A percentile compares a stretch with the other conserved stretches of the same genome.
Conservation (phyloP, 2,113 vertebrate genomes). For the Sinocyclocheilus grahami region DNA sequence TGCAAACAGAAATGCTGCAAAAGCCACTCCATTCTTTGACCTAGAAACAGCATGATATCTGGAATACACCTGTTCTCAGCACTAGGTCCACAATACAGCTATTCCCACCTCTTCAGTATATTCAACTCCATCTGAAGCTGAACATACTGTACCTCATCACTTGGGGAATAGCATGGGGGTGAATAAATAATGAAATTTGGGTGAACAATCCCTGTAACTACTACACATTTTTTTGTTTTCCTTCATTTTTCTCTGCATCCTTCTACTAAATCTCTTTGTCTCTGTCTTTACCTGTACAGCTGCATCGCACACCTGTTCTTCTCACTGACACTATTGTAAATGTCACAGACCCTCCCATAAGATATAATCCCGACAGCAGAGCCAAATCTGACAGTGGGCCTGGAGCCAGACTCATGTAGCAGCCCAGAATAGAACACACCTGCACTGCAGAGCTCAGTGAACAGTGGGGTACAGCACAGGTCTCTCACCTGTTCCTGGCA, state of each 20-base stretch:
- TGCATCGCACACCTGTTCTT: conserved; percentile 37
- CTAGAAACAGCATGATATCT: not conserved
- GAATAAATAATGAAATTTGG: not conserved
- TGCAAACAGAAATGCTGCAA: not conserved
- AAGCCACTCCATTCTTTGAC: not conserved
- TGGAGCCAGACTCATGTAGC: conserved; percentile 2
- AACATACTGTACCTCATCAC: not conserved
- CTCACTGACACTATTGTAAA: conserved; percentile 17
- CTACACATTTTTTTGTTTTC: not conserved
- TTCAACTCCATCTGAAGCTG: not conserved
- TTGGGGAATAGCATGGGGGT: not conserved
- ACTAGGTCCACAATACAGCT: not conserved
- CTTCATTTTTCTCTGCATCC: not conserved
- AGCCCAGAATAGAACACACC: conserved; percentile 35
- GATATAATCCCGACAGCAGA: not conserved
- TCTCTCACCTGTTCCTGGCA: conserved; percentile 18
- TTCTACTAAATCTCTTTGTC: not conserved
- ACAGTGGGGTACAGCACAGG: conserved; percentile 13
- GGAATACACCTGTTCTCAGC: not conserved
- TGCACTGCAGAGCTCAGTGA: conserved; percentile 13
- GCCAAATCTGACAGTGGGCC: conserved; percentile 34
- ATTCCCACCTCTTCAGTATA: not conserved
- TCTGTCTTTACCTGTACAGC: conserved; percentile 15
- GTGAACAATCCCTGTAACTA: not conserved
- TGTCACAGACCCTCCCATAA: conserved; percentile 33